phyloP scores from a whole-genome alignment of 2,888 invertebrate genomes.

The Spodoptera exigua region DNA sequence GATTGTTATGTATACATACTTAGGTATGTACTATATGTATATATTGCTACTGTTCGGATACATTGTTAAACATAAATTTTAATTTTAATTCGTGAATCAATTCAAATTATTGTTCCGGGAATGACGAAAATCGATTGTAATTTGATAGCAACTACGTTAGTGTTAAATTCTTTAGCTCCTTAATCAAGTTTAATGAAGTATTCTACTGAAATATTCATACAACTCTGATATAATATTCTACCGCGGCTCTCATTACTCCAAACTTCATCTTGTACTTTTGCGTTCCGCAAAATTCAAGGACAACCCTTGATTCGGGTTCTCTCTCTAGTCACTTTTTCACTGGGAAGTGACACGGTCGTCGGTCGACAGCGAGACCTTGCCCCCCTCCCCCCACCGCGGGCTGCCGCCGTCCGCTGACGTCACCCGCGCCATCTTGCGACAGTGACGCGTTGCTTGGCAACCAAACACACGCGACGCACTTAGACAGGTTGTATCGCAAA shows the following conservation, averaged over 20 bases:
- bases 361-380: constrained; percentile 79
- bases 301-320: constrained; percentile 74
- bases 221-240: constrained; percentile 2
- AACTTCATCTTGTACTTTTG: constrained; percentile 61
- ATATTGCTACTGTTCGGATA: constrained; percentile 31
- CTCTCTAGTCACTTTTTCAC: constrained; percentile 81
- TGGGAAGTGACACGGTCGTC: constrained; percentile 85
- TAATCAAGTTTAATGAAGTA: not conserved
- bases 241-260: constrained; percentile 18
- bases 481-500: constrained; percentile 62
- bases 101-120: not conserved
- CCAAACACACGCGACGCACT: constrained; percentile 76
- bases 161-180: not conserved
- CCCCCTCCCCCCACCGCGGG: constrained; percentile 63
- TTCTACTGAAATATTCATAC: not conserved
- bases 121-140: not conserved
- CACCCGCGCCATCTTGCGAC: constrained; percentile 87
- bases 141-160: not conserved
- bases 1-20: constrained; percentile 45
- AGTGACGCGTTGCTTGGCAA: constrained; percentile 85
- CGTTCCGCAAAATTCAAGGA: constrained; percentile 81
- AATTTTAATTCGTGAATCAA: constrained; percentile 9
- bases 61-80: constrained; percentile 10
- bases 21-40: constrained; percentile 34
- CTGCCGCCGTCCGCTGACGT: constrained; percentile 80